Conservation (phyloP, 2,888 invertebrate species). For the Torymus tubicola region DNA sequence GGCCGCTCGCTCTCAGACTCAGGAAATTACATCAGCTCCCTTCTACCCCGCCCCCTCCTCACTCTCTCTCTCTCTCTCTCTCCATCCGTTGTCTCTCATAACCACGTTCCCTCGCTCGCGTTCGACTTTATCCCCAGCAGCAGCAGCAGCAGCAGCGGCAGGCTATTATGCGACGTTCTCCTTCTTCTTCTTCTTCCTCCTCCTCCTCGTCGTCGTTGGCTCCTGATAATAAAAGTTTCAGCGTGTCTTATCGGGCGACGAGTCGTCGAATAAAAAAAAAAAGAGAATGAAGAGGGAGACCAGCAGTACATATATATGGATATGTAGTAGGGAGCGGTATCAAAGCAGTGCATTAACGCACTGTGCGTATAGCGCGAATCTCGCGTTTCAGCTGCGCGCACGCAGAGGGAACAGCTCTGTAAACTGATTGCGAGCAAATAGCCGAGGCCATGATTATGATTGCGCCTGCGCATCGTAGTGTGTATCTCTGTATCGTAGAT, state of each 20-base stretch:
- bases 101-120: no score
- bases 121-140: background rate
- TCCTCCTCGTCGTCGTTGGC: no score
- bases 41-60: no score
- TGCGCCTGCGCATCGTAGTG: background rate
- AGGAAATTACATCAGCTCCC: background rate
- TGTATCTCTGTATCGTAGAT: no score
- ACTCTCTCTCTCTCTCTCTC: background rate
- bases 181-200: background rate
- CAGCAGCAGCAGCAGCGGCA: background rate
- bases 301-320: no score
- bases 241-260: background rate
- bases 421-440: constrained; percentile 46
- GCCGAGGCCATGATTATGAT: constrained; percentile 28
- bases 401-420: constrained; percentile 18
- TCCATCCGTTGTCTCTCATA: no score
- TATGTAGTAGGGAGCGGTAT: no score
- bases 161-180: background rate
- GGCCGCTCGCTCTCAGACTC: background rate
- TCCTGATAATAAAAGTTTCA: background rate
- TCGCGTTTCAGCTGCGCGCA: background rate
- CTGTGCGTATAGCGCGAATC: no score
- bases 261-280: no score
- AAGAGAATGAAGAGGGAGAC: no score
- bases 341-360: no score